A percentile compares a stretch with the other conserved stretches of the same genome.
Conservation (phyloP, 2,113 vertebrate species). For the Aptenodytes forsteri region DNA sequence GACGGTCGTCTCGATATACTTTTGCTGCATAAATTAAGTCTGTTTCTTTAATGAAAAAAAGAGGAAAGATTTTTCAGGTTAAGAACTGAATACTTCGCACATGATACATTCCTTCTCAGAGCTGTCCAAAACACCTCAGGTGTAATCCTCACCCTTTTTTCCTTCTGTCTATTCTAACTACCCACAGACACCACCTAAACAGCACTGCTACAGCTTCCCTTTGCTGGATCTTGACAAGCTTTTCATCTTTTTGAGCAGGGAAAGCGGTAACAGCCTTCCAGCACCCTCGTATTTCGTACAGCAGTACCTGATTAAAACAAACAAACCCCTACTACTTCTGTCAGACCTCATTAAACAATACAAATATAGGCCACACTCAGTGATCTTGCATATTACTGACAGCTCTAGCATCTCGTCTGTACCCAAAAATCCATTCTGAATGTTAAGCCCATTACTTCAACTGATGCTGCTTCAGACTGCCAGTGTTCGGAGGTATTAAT, state of each 20-base stretch:
- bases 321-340: neutral
- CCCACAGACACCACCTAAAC: neutral
- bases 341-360: neutral
- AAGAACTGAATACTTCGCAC: neutral
- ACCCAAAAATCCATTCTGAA: neutral
- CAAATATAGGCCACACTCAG: neutral
- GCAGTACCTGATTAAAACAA: neutral
- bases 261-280: neutral
- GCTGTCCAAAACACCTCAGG: neutral
- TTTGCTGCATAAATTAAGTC: conserved; percentile 94
- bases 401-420: neutral
- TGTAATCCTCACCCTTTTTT: neutral
- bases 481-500: neutral
- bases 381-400: neutral
- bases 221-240: neutral
- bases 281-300: neutral
- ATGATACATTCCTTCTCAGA: neutral
- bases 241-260: neutral
- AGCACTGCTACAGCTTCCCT: neutral
- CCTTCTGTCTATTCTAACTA: neutral
- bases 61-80: neutral
- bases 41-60: conserved; percentile 81
- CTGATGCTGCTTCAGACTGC: neutral
- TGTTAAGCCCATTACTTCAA: neutral
- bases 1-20: conserved; percentile 92